These are phyloP conservation scores for Portevinia maculata DNA, from an alignment of 2,888 invertebrate species.

Conservation along the genomic window DNA sequence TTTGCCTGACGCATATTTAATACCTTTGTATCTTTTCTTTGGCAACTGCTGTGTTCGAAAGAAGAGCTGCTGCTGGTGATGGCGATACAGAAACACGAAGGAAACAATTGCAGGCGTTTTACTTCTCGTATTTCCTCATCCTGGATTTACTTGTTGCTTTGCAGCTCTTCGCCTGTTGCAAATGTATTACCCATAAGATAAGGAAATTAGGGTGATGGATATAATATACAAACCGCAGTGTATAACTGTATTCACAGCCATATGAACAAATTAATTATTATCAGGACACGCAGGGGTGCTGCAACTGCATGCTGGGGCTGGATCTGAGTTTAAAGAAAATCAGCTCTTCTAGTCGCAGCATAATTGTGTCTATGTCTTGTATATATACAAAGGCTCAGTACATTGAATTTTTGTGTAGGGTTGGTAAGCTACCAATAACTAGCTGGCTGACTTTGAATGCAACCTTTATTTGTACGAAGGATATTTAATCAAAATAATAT, in stretches of 20 bases:
- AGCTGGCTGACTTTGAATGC: no score
- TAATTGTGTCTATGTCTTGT: no score
- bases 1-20: constrained; percentile 35
- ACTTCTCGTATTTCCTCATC: neutral
- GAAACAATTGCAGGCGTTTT: neutral
- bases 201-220: neutral
- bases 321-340: no score
- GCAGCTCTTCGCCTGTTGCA: neutral
- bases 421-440: no score
- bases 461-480: no score
- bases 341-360: no score
- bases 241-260: neutral
- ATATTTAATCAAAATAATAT: no score
- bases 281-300: no score
- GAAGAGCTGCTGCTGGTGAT: neutral
- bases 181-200: neutral
- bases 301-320: no score
- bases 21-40: constrained; percentile 39
- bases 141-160: neutral
- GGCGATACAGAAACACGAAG: neutral
- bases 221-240: neutral
- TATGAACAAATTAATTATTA: neutral
- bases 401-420: no score
- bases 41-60: constrained; percentile 45
- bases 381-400: no score